Base-by-base conservation (phyloP, 2,888 invertebrate species). In the Erynnis tages region DNA sequence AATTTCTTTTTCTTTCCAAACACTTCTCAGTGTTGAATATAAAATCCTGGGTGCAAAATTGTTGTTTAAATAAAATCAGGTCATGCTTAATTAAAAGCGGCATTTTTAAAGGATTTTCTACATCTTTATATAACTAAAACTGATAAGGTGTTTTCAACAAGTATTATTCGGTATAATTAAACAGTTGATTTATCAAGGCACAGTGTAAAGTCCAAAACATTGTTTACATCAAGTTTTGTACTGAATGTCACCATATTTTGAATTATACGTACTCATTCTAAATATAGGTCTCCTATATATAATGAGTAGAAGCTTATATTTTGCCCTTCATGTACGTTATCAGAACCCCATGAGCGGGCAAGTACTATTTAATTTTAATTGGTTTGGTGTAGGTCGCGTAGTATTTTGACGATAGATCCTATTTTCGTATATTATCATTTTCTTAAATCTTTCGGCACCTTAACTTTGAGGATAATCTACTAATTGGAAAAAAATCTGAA, bases 131-230 rank as follows among this genome's bases (percentile, higher is more conserved):
- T 6, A 21, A 21, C 6, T 21, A 21, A 21, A 21, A 6, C n/a
- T 38, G 38, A 49, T 49, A 40, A 41, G 40, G 40, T 49, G 49
- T 49, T 49, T 49, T 49, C 21, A 21, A 38, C 17, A 17, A 21
- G 23, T 48, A 10, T n/a, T n/a, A 32, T 6, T 32, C 32, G 29
- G 14, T 11, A 19, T 50, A 50, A 50, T 50, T 43, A 50, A 41
- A 34, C 35, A 37, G 34, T 27, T 27, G 35, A 50, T 44, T 44
- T 50, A 44, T 50, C 43, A 43, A 34, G 7, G 7, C 34, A 34
- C 41, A 17, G 50, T 19, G 35, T 43, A 50, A 50, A 50, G 50
- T 50, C 50, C 50, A 50, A 34, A 21, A 50, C 29, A 50, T 50
- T 50, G 50, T 50, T 50, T 50, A 50, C 50, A 29, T 41, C 41